A percentile compares a stretch with the other conserved stretches of the same genome.
Evolutionary conservation across 2,888 invertebrate species (phyloP).

Genomic region (Scaptomyza reducta): DNA sequence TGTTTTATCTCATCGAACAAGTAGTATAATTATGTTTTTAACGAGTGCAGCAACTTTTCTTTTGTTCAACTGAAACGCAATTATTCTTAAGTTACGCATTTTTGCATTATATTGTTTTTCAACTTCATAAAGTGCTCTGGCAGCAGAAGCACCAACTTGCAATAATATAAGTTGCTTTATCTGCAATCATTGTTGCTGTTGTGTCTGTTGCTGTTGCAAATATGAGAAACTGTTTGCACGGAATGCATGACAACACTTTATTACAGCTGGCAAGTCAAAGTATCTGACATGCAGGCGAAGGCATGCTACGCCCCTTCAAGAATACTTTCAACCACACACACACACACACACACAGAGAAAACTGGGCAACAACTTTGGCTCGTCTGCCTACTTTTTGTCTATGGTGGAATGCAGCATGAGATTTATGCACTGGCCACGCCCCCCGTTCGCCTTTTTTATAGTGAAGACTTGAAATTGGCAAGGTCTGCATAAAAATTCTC

Average conservation of each 20-base stretch:
- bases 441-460: not conserved
- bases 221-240: conserved; percentile 59
- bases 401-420: conserved; percentile 22
- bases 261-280: conserved; percentile 60
- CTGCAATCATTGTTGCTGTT: conserved; percentile 12
- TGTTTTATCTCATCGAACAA: not conserved
- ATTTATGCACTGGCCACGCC: conserved; percentile 51
- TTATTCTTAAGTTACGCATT: not conserved
- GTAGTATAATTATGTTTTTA: not conserved
- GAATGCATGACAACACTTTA: conserved; percentile 74
- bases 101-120: conserved; percentile 9
- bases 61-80: not conserved
- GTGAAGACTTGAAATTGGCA: conserved; percentile 28
- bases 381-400: conserved; percentile 29
- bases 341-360: conserved; percentile 1
- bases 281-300: conserved; percentile 25
- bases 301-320: not conserved
- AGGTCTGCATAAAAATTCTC: conserved; percentile 26
- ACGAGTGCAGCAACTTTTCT: not conserved
- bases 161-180: conserved; percentile 11
- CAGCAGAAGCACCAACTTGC: conserved; percentile 15
- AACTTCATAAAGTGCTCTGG: conserved; percentile 21
- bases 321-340: not conserved
- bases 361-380: conserved; percentile 11
- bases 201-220: conserved; percentile 33